Base-by-base conservation (phyloP, 2,113 vertebrate genomes). In the Catharus minimus region DNA sequence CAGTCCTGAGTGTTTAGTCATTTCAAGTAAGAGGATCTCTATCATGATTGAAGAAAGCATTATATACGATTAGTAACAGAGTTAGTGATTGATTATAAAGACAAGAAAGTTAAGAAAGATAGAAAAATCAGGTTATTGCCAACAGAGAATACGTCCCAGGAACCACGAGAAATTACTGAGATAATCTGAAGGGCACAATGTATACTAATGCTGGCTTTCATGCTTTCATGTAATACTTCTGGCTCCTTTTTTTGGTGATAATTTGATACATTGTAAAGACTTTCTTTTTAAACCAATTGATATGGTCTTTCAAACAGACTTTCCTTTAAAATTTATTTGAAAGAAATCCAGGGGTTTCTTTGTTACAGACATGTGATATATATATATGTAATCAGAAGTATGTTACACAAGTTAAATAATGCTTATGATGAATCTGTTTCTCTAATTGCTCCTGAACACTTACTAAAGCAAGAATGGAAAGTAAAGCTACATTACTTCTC, bases 101-200 rank as follows among this genome's bases (percentile, higher is more conserved):
- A 15, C 21, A 41, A 61, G 38, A 46, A 81, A 62, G 15, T 23
- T 3, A 76, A 19, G 21, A 27, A 43, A 82, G 32, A 60, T 8
- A 67, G 68, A 82, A 82, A 74, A 68, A 81, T 8, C 27, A 33
- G 9, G 3, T 56, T 71, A 75, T 43, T 64, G 11, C 9, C 50
- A 86, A 43, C 2, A 50, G 23, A n/a, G 8, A 73, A 33, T 0
- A 2, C 24, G 4, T 52, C 41, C 52, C 17, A 41, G 1, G 0
- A 86, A 27, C 5, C 24, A 27, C 41, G 7, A 86, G 10, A 71
- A 83, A 62, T 56, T 53, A 28, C 28, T 36, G 56, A 32, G 36
- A 22, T 49, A 30, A 36, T 15, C 3, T 58, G 39, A 69, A 65
- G 14, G 13, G 19, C 3, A 38, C 19, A 10, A 12, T 38, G 2